Conservation (phyloP, 2,113 vertebrate species). For the Serinus canaria region DNA sequence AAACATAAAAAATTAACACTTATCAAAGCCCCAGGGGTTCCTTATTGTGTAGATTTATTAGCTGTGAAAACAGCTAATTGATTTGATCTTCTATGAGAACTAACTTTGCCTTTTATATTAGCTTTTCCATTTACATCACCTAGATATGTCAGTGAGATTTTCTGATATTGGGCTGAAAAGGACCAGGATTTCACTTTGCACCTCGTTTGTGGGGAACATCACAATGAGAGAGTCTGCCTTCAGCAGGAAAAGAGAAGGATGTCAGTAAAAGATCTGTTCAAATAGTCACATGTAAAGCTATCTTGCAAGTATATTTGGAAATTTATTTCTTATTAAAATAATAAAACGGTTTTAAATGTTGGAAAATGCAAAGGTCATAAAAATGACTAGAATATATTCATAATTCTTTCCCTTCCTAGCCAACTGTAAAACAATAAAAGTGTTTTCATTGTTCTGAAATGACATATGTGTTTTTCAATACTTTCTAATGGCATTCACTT, state of each 20-base stretch:
- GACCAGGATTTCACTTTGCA: not conserved
- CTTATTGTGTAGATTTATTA: not conserved
- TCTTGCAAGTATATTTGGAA: not conserved
- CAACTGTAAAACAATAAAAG: not conserved
- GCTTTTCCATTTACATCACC: not conserved
- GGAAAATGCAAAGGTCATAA: not conserved
- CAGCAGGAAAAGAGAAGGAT: not conserved
- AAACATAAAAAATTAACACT: not conserved
- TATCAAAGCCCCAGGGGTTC: not conserved
- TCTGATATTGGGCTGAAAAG: not conserved
- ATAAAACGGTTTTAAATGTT: not conserved
- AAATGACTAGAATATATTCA: not conserved
- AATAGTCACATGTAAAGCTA: not conserved
- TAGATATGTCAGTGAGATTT: not conserved
- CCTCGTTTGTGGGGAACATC: fast-evolving
- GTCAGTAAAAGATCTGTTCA: not conserved
- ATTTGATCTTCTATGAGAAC: not conserved
- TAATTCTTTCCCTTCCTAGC: not conserved
- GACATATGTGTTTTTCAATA: conserved; percentile 9
- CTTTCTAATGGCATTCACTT: conserved; percentile 7
- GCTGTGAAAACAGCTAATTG: not conserved
- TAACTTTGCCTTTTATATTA: not conserved
- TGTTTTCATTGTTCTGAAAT: conserved; percentile 23
- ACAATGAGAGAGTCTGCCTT: not conserved
- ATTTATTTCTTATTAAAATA: not conserved